These are phyloP conservation scores for Cephus nigrinus DNA, from an alignment of 2,888 invertebrate species.

Conservation along the genomic window DNA sequence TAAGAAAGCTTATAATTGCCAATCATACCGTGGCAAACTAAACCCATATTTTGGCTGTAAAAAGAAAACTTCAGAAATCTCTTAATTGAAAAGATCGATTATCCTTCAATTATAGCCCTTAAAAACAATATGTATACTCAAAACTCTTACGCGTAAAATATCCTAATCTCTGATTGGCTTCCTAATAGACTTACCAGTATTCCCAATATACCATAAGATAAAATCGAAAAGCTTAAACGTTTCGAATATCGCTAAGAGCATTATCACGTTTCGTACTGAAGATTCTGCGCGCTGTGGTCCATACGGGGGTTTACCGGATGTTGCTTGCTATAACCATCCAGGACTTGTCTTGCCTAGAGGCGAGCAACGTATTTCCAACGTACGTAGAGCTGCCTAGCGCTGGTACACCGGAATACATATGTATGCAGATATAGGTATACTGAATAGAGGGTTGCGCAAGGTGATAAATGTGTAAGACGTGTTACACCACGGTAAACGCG, in stretches of 20 bases:
- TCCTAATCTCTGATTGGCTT: neutral
- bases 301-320: neutral
- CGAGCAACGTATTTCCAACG: neutral
- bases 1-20: neutral
- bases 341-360: neutral
- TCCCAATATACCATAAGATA: neutral
- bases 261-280: neutral
- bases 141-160: neutral
- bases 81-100: neutral
- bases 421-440: neutral
- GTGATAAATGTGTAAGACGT: constrained; percentile 34
- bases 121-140: neutral
- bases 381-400: neutral
- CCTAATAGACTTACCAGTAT: neutral
- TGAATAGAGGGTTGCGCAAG: constrained; percentile 8
- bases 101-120: neutral
- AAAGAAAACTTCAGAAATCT: neutral
- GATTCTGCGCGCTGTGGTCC: neutral
- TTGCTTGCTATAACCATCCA: neutral
- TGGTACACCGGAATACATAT: neutral
- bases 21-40: neutral
- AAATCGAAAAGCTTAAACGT: neutral
- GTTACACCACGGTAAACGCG: constrained; percentile 26
- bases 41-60: neutral
- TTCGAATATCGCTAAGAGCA: neutral